Percentiles rank a stretch among this genome's conserved stretches.
Evolutionary conservation across 2,888 invertebrate genomes (phyloP).

Genomic region (Pyrrhia umbra): DNA sequence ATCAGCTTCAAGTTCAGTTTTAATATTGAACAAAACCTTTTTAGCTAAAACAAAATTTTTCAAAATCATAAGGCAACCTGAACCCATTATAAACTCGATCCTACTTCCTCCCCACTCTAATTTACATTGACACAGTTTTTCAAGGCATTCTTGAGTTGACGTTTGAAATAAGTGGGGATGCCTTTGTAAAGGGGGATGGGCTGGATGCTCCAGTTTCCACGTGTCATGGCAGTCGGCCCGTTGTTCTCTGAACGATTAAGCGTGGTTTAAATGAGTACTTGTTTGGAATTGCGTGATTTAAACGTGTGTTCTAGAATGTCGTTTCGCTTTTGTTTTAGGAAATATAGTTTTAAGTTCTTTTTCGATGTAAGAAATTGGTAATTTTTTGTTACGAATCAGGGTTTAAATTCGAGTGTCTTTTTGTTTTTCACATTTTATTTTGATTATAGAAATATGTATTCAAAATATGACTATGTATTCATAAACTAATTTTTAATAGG

Average conservation of each 20-base stretch:
- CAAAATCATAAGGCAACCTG: not conserved
- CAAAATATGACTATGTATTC: no score
- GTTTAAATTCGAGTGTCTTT: no score
- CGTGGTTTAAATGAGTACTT: slow-evolving; percentile 31
- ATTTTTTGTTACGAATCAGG: no score
- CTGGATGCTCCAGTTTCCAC: slow-evolving; percentile 54
- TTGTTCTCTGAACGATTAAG: slow-evolving; percentile 50
- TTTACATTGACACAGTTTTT: slow-evolving; percentile 61
- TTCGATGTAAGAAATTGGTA: no score
- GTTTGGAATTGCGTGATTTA: slow-evolving; percentile 8
- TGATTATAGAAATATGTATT: no score
- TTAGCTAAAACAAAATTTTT: not conserved
- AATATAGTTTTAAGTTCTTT: no score
- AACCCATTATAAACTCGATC: slow-evolving; percentile 6
- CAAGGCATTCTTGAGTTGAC: slow-evolving; percentile 50
- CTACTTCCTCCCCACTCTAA: slow-evolving; percentile 24
- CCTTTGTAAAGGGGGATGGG: slow-evolving; percentile 52
- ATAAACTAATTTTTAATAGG: no score
- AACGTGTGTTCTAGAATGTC: no score
- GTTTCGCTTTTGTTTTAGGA: no score
- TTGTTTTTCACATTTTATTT: no score
- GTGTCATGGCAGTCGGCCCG: slow-evolving; percentile 30
- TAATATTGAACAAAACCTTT: no score
- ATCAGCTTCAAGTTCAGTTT: no score
- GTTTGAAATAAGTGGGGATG: slow-evolving; percentile 55